Base-by-base conservation (phyloP, 2,888 invertebrate species). In the Chrysotoxum bicinctum region DNA sequence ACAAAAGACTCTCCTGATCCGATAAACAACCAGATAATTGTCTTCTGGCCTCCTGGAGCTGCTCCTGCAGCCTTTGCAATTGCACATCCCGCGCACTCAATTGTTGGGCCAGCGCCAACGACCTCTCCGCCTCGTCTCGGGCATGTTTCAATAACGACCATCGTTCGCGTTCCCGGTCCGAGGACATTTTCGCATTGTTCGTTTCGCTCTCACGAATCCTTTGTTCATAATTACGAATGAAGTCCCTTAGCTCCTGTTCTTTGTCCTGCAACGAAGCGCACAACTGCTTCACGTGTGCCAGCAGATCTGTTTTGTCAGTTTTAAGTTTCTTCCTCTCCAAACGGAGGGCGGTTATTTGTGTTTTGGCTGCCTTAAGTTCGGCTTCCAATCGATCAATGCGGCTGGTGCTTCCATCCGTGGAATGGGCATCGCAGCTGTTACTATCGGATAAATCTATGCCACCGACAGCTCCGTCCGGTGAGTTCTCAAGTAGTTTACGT, bases 221-320 rank as follows among this genome's bases (percentile, higher is more conserved):
- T 94, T 97, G 97, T 92, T 98, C 98, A 92, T 97, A 98, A 93
- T 97, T 98, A 88, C 98, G 94, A 90, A 98, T 98, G 91, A 98
- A 98, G 92, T 98, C 98, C 79, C 98, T 93, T 79, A 98, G 93
- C 91, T 98, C 98, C 89, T 96, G 96, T 91, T 98, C 98, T 92
- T 98, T 98, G 91, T 98, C 98, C 92, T 98, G 98, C 83, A 98
- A 93, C 9, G 98, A 98, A 74, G 96, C 95, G 91, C 98, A 98
- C 80, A 98, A 94, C 90, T 98, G 98, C 92, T 98, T 98, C 95
- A 98, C 98, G 93, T 98, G 98, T 90, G 96, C 96, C 88, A 98
- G 93, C 87, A 98, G 94, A 92, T 98, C 98, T 90, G 96, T 96
- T 93, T 98, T 98, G 93, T 98, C 98, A 14, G 97, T 96, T 93